A percentile compares a stretch with the other conserved stretches of the same genome.
Evolutionary conservation across 2,888 invertebrate genomes (phyloP).

Genomic region (Yponomeuta sedellus): DNA sequence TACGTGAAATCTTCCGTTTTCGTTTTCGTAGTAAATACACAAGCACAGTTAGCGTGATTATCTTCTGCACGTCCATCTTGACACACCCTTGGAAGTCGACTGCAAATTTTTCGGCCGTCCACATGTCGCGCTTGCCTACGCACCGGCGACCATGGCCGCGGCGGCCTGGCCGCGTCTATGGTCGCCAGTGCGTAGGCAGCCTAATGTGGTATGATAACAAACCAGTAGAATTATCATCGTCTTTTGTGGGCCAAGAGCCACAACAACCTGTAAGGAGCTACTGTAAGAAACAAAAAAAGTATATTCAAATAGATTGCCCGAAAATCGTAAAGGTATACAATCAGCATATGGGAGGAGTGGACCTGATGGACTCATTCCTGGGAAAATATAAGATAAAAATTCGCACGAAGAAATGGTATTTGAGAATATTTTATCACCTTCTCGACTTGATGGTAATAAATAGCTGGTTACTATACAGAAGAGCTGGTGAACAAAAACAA

Average conservation of each 20-base stretch:
- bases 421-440: constrained; percentile 21
- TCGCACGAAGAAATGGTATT: constrained; percentile 24
- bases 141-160: constrained; percentile 12
- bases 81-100: constrained; percentile 18
- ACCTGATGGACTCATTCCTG: constrained; percentile 37
- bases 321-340: constrained; percentile 20
- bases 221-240: neutral
- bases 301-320: neutral
- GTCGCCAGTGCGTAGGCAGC: too few relatives aligned
- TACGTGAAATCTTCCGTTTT: too few relatives aligned
- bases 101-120: constrained; percentile 5
- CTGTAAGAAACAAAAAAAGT: neutral
- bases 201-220: neutral
- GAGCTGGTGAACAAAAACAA: too few relatives aligned
- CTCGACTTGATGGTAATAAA: too few relatives aligned
- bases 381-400: constrained; percentile 39
- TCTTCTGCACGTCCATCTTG: constrained; percentile 15
- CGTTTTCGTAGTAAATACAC: too few relatives aligned
- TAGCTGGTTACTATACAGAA: neutral
- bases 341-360: constrained; percentile 35
- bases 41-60: too few relatives aligned
- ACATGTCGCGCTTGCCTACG: constrained; percentile 13
- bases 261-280: neutral
- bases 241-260: constrained; percentile 6
- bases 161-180: neutral